phyloP scores from a whole-genome alignment of 2,888 invertebrate genomes.

The Diabrotica balteata region DNA sequence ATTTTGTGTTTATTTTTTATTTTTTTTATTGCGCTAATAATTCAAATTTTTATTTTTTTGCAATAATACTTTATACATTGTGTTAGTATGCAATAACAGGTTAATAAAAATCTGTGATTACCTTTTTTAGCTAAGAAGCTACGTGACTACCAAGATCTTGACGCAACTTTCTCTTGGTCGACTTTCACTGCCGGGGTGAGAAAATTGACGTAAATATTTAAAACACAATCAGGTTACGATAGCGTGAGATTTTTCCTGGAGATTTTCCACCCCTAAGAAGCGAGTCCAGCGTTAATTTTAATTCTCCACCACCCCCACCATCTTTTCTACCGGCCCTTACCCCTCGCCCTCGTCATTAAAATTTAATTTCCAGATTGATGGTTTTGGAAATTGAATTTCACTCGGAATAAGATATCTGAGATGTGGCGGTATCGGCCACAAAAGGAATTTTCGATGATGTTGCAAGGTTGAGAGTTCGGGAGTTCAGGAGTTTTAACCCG shows the following conservation, averaged over 20 bases:
- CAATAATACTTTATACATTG: too few species aligned
- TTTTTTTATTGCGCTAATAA: too few species aligned
- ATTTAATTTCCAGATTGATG: conserved; percentile 37
- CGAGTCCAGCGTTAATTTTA: conserved; percentile 19
- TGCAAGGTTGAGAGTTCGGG: conserved; percentile 5
- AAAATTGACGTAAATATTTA: conserved; percentile 46
- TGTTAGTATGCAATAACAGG: too few species aligned
- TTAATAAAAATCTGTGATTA: too few species aligned
- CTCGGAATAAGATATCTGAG: conserved; percentile 30
- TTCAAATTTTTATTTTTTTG: too few species aligned
- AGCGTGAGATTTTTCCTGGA: conserved; percentile 18
- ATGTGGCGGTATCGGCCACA: conserved; percentile 22
- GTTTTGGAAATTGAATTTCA: conserved; percentile 36
- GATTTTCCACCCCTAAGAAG: conserved; percentile 2
- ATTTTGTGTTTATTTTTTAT: too few species aligned
- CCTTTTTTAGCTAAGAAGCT: neutral
- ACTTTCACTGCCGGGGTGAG: conserved; percentile 32
- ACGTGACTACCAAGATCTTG: neutral
- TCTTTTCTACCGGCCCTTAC: neutral
- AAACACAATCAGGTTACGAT: conserved; percentile 42
- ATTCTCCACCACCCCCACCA: conserved; percentile 6
- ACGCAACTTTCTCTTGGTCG: neutral
- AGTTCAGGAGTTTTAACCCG: neutral
- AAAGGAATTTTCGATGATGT: conserved; percentile 28
- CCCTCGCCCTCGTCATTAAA: conserved; percentile 25